Evolutionary conservation across 2,888 invertebrate species (phyloP), one percentile per base, ranked within the genome.

Genomic region (Zhengitettix transpicula): DNA sequence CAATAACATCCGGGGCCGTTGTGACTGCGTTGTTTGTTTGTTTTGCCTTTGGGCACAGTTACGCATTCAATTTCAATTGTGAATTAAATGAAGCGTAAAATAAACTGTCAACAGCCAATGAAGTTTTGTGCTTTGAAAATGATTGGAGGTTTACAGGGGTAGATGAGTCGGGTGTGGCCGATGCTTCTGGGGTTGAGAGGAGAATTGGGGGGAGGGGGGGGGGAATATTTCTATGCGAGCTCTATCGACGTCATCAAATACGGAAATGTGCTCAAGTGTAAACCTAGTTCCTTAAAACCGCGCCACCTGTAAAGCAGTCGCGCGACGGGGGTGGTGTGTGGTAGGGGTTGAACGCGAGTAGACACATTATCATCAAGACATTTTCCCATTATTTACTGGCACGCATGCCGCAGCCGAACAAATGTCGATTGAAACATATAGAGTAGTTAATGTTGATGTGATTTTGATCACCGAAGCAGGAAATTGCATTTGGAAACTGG

Each of bases 401-500:
- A n/a, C 47, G n/a, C 47, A 47, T 47, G n/a, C 28, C 28, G 28
- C 28, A 1, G 9, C 47, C 12, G n/a, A 12, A n/a, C 47, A n/a
- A 47, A 47, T 47, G 47, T 47, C 47, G 47, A 47, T 47, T 47
- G 47, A 47, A 47, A 47, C 47, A 47, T 47, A 47, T 47, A 47
- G 47, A 47, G 47, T 47, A 47, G 47, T 47, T 47, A 55, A 55
- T 55, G 55, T 54, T 55, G 61, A 61, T 61, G 58, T 59, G 61
- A 61, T 67, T 68, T 69, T 70, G 70, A 70, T 70, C 69, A 65
- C 66, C 68, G 67, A 66, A 63, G 67, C 66, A 69, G 69, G 69
- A 70, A 70, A 70, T 70, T 66, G 66, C 67, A 65, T 66, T 66
- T 55, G 17, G 68, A 68, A 68, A 72, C 74, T 73, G 73, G 75